These are phyloP conservation scores for Calliopum simillimum DNA, from an alignment of 2,888 invertebrate genomes.

Conservation along the genomic window DNA sequence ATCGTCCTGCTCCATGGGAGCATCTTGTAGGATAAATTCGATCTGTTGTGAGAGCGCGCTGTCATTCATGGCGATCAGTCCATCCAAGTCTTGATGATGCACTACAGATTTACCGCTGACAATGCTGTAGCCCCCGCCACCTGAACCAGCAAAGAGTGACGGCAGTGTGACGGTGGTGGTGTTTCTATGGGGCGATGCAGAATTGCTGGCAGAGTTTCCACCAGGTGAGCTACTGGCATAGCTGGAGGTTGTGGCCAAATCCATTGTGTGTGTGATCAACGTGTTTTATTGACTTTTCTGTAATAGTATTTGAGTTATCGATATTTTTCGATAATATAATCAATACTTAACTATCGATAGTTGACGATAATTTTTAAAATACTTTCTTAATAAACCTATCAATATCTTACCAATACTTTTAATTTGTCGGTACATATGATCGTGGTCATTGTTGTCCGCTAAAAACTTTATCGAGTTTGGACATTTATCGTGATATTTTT, in stretches of 20 bases:
- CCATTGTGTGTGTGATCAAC: constrained; percentile 18
- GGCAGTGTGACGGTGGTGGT: constrained; percentile 49
- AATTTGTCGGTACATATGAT: too few species aligned
- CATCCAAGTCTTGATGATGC: constrained; percentile 59
- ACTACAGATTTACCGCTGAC: background rate
- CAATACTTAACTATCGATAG: too few species aligned
- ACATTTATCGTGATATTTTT: too few species aligned
- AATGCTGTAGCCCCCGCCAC: background rate
- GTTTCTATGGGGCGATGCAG: constrained; percentile 43
- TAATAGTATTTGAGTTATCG: constrained; percentile 6
- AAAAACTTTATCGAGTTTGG: too few species aligned
- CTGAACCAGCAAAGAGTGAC: constrained; percentile 47
- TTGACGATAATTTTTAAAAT: too few species aligned
- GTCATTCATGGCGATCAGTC: constrained; percentile 65
- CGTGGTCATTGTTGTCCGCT: too few species aligned
- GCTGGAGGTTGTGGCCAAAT: constrained; percentile 31
- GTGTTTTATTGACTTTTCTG: background rate
- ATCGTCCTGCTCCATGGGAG: constrained; percentile 64
- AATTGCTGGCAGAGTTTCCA: constrained; percentile 16
- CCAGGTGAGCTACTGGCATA: constrained; percentile 18
- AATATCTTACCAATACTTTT: too few species aligned
- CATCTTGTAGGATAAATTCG: constrained; percentile 67
- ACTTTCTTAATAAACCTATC: too few species aligned
- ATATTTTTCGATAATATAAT: too few species aligned
- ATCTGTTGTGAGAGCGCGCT: constrained; percentile 67